These are phyloP conservation scores for Echinarachnius parma DNA, from an alignment of 53 echinoderm and acorn worm species.

Conservation along the genomic window DNA sequence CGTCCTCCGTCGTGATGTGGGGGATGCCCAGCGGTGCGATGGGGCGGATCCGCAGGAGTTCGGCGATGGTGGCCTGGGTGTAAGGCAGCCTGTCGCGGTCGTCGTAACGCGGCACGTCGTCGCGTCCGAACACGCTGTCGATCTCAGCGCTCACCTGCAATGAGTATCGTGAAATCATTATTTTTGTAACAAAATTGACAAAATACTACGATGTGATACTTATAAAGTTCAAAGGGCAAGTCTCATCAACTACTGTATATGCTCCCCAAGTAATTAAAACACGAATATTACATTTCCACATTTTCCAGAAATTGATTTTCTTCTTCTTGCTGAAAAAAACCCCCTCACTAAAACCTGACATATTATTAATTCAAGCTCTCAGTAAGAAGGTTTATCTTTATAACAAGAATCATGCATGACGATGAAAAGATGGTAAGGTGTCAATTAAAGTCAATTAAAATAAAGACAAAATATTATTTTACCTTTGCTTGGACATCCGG, in stretches of 20 bases:
- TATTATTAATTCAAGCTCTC: no score
- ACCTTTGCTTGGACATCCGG: constrained; percentile 36
- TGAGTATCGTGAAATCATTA: no score
- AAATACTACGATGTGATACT: not conserved
- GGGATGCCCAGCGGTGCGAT: constrained; percentile 55
- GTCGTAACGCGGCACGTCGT: constrained; percentile 23
- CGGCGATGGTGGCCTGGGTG: constrained; percentile 46
- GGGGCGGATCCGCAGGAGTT: constrained; percentile 53
- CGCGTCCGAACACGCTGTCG: constrained; percentile 19
- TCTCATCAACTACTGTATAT: no score
- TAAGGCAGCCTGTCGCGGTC: constrained; percentile 36
- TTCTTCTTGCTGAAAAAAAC: not conserved
- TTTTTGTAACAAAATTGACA: not conserved
- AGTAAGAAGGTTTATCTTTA: not conserved
- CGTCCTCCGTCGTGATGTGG: constrained; percentile 35
- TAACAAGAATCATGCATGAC: not conserved
- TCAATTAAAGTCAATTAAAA: no score
- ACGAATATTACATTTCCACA: not conserved
- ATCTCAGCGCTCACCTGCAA: constrained; percentile 27
- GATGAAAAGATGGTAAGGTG: not conserved
- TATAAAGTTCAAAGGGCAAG: not conserved
- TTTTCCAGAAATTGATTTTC: not conserved
- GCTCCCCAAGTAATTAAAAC: no score
- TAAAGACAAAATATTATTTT: not conserved
- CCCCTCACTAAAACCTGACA: no score